phyloP scores from a whole-genome alignment of 2,888 invertebrate species.

The Copidosoma aretas region DNA sequence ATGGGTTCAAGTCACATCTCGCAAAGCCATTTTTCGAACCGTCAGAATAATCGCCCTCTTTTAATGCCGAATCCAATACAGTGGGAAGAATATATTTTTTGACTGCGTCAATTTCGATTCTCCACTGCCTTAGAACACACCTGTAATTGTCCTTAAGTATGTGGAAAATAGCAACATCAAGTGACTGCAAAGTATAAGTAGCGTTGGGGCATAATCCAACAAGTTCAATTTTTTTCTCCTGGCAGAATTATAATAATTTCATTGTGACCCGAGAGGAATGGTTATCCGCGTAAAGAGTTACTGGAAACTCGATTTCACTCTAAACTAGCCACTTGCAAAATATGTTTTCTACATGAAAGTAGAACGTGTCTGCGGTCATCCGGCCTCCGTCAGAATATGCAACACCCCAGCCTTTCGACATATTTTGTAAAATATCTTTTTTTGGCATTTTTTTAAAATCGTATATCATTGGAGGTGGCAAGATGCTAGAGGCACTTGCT shows the following conservation, averaged over 20 bases:
- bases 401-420: not conserved
- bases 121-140: not conserved
- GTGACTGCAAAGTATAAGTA: not conserved
- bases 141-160: not conserved
- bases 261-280: not conserved
- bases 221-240: not conserved
- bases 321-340: not conserved
- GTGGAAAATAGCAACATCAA: not conserved
- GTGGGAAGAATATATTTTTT: not conserved
- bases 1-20: not conserved
- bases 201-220: not conserved
- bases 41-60: not conserved
- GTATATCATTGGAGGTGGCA: not conserved
- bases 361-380: not conserved
- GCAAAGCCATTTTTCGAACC: not conserved
- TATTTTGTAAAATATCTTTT: not conserved
- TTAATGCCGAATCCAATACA: not conserved
- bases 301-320: not conserved
- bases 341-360: not conserved
- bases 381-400: not conserved
- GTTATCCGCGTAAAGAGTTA: not conserved
- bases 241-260: not conserved
- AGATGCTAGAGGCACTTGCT: not conserved
- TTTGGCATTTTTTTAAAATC: not conserved
- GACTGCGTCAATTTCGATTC: not conserved